A percentile compares a stretch with the other conserved stretches of the same genome.
Evolutionary conservation across 2,888 invertebrate species (phyloP).

Genomic region (Augiades crinisus): DNA sequence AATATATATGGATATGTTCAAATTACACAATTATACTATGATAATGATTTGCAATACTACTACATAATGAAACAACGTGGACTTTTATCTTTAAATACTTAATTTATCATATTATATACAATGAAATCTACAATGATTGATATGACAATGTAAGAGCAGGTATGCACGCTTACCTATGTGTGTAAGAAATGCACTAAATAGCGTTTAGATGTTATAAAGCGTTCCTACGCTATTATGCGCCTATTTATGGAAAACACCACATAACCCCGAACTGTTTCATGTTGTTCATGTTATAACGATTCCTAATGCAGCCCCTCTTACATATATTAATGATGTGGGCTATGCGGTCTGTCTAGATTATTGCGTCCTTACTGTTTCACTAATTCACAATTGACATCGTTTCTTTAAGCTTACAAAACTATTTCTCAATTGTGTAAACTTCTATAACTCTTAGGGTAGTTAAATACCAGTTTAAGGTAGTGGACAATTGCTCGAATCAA

Average conservation of each 20-base stretch:
- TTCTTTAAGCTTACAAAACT: background rate
- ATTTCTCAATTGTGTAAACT: too few relatives aligned
- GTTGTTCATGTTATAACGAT: background rate
- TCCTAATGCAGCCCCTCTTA: background rate
- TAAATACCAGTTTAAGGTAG: too few relatives aligned
- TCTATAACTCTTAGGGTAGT: too few relatives aligned
- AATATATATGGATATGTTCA: conserved; percentile 22
- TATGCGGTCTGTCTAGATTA: background rate
- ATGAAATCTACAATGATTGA: conserved; percentile 24
- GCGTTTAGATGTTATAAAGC: conserved; percentile 3
- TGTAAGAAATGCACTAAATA: conserved; percentile 12
- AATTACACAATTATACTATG: conserved; percentile 22
- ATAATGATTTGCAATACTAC: conserved; percentile 15
- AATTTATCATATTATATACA: conserved; percentile 14
- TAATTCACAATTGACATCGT: conserved; percentile 3
- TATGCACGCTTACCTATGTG: background rate
- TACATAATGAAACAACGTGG: conserved; percentile 10
- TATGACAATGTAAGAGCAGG: conserved; percentile 16
- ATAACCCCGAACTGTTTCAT: background rate
- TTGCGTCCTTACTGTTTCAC: background rate
- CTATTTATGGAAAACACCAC: background rate
- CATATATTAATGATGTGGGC: background rate
- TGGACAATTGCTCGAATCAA: too few relatives aligned
- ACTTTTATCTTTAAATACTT: conserved; percentile 20
- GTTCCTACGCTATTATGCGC: background rate